phyloP scores from a whole-genome alignment of 2,888 invertebrate genomes.

The Melanophora roralis region DNA sequence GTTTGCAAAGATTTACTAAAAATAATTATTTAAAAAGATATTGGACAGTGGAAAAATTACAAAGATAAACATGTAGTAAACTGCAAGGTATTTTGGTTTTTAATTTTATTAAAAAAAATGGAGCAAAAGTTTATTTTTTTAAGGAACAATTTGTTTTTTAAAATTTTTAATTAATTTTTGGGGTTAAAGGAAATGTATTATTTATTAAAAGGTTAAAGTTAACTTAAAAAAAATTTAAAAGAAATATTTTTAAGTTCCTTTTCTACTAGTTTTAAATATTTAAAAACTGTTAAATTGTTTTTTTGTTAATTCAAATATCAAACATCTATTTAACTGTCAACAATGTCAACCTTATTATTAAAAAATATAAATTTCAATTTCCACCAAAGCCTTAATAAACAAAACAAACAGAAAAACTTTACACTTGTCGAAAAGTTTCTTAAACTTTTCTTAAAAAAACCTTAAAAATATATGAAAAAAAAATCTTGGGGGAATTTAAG shows the following conservation, averaged over 20 bases:
- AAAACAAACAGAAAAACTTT: slow-evolving; percentile 43
- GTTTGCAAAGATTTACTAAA: slow-evolving; percentile 32
- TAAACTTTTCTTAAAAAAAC: not conserved
- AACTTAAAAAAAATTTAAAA: no score
- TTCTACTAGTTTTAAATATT: not conserved
- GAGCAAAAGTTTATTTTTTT: slow-evolving; percentile 40
- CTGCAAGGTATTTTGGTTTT: slow-evolving; percentile 4
- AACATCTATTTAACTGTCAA: slow-evolving; percentile 52
- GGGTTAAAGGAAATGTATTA: no score
- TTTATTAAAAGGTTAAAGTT: no score
- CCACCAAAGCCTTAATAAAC: slow-evolving; percentile 12
- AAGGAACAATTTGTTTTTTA: no score
- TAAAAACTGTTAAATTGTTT: not conserved
- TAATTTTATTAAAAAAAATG: slow-evolving; percentile 34
- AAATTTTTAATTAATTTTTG: no score
- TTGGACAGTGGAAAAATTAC: slow-evolving; percentile 8
- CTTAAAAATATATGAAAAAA: not conserved
- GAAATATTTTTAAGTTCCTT: not conserved
- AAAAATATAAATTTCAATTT: slow-evolving; percentile 56
- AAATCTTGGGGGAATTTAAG: slow-evolving; percentile 53
- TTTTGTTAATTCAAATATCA: slow-evolving; percentile 46
- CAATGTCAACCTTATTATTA: slow-evolving; percentile 54
- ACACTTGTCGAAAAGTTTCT: slow-evolving; percentile 50
- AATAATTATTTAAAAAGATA: slow-evolving; percentile 48
- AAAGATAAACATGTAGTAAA: not conserved